These are phyloP conservation scores for Calameuta filiformis DNA, from an alignment of 2,888 invertebrate species.

Conservation along the genomic window DNA sequence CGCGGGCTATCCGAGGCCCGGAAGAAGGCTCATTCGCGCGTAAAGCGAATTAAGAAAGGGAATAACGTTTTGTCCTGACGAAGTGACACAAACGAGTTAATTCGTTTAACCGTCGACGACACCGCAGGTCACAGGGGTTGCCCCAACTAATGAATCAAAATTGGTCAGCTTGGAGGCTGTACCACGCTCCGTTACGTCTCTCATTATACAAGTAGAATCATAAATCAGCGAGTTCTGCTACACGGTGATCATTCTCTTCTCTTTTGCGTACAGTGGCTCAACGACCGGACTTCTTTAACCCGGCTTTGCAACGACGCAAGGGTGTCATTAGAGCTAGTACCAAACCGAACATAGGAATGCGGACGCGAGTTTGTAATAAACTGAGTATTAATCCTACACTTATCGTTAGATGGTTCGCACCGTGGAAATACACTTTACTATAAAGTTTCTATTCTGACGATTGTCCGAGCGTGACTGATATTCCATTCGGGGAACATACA, in stretches of 20 bases:
- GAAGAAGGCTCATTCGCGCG: background rate
- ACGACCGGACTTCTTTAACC: background rate
- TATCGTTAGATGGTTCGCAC: background rate
- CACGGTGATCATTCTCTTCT: background rate
- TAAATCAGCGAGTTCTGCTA: background rate
- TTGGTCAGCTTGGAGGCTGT: constrained; percentile 31
- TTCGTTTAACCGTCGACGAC: constrained; percentile 44
- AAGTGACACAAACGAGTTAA: constrained; percentile 40
- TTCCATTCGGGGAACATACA: background rate
- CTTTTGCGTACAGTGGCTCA: background rate
- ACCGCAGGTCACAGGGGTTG: constrained; percentile 43
- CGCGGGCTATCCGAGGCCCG: background rate
- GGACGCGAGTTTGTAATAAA: constrained; percentile 5
- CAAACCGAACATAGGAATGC: constrained; percentile 12
- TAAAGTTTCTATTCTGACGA: background rate
- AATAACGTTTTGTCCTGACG: constrained; percentile 15
- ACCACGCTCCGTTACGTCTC: background rate
- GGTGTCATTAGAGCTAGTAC: background rate
- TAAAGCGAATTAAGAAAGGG: background rate
- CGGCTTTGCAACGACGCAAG: background rate
- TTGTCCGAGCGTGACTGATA: background rate
- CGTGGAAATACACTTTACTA: background rate
- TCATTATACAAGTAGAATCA: background rate
- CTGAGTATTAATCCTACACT: background rate
- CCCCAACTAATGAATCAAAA: constrained; percentile 49